These are phyloP conservation scores for Aelia acuminata DNA, from an alignment of 2,888 invertebrate genomes.

Conservation along the genomic window DNA sequence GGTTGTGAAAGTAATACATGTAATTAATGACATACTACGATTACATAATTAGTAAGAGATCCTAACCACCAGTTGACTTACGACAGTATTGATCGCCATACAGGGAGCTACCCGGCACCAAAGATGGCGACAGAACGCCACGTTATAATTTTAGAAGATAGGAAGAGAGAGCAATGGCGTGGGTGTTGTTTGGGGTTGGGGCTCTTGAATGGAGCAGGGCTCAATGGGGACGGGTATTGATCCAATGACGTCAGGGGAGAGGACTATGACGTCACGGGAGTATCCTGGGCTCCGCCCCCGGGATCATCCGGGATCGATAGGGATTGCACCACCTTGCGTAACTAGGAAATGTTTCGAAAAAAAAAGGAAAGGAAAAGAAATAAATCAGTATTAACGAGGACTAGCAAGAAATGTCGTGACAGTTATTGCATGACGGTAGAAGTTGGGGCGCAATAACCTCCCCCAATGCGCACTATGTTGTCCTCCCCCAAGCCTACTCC, in stretches of 20 bases:
- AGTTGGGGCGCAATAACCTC: not conserved
- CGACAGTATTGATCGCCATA: not conserved
- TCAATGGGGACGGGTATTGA: constrained; percentile 1
- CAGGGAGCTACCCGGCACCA: not conserved
- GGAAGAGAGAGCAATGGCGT: constrained; percentile 1
- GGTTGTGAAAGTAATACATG: not conserved
- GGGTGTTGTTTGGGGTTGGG: constrained; percentile 35
- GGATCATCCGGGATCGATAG: constrained; percentile 35
- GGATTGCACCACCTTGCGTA: constrained; percentile 47
- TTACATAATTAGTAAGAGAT: not conserved
- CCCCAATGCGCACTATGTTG: not conserved
- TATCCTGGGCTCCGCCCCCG: constrained; percentile 28
- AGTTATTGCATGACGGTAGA: not conserved
- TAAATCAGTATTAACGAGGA: no score
- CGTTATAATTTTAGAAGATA: constrained; percentile 50
- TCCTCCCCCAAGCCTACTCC: not conserved
- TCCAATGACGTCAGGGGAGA: constrained; percentile 53
- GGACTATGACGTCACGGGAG: constrained; percentile 33
- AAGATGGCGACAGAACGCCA: constrained; percentile 12
- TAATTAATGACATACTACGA: not conserved
- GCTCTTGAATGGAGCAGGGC: constrained; percentile 36
- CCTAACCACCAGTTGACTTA: constrained; percentile 20
- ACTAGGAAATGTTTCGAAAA: not conserved
- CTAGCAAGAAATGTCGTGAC: not conserved
- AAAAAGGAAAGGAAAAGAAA: not conserved